phyloP scores from a whole-genome alignment of 2,797 vertebrate species.

The Enteromius viviparus region DNA sequence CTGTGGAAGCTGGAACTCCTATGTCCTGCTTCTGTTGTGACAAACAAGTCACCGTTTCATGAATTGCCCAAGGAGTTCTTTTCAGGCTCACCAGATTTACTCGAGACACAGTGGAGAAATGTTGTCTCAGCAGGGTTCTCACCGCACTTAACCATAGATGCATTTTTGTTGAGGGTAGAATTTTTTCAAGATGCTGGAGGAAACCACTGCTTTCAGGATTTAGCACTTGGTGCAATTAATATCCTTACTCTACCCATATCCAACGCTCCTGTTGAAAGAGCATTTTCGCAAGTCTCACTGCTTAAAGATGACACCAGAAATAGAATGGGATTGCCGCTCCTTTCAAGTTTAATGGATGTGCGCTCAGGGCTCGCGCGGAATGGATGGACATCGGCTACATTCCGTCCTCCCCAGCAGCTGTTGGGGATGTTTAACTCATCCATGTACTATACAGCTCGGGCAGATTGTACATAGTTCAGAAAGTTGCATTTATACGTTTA shows the following conservation, averaged over 20 bases:
- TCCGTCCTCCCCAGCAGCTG: not conserved
- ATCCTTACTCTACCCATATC: not conserved
- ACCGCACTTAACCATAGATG: not conserved
- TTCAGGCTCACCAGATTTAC: not conserved
- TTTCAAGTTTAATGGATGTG: conserved; percentile 12
- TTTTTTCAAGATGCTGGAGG: conserved; percentile 11
- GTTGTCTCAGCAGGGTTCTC: conserved; percentile 17
- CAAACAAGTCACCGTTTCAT: not conserved
- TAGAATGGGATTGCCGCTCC: not conserved
- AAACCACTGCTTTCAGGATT: conserved; percentile 10
- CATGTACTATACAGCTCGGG: not conserved
- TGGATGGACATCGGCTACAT: conserved; percentile 11
- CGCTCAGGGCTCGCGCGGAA: not conserved
- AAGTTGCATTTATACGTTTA: not conserved
- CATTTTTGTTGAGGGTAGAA: not conserved
- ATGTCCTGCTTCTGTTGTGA: not conserved
- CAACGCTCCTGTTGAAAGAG: not conserved
- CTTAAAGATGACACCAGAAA: conserved; percentile 8
- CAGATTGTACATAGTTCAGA: not conserved
- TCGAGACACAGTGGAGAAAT: conserved; percentile 20
- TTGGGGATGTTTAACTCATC: not conserved
- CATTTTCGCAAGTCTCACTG: not conserved
- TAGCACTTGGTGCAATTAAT: not conserved
- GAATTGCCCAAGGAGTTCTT: not conserved
- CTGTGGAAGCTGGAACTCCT: not conserved